These are phyloP conservation scores for Litocranius walleri DNA, from an alignment of 2,113 vertebrate species.

Conservation along the genomic window DNA sequence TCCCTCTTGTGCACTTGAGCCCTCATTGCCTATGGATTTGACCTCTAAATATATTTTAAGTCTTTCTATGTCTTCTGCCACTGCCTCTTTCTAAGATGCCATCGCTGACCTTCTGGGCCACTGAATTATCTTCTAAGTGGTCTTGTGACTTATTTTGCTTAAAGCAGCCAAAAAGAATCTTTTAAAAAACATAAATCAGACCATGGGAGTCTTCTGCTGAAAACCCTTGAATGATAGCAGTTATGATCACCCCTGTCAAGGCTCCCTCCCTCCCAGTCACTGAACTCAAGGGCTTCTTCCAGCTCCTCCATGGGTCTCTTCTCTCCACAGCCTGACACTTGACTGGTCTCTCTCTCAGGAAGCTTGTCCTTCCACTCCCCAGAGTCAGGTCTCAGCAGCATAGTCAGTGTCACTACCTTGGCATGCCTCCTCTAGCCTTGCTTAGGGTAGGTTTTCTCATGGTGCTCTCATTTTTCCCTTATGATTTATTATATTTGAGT, in stretches of 20 bases:
- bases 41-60: neutral
- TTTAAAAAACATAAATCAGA: neutral
- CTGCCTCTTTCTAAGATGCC: neutral
- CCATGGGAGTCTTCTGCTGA: neutral
- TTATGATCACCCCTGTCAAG: neutral
- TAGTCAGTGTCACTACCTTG: neutral
- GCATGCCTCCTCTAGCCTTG: neutral
- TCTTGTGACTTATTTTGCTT: neutral
- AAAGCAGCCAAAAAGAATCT: neutral
- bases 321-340: neutral
- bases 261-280: fast-evolving
- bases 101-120: neutral
- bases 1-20: neutral
- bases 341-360: neutral
- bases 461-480: neutral
- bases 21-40: neutral
- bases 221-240: neutral
- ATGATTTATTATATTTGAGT: neutral
- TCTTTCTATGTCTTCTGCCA: neutral
- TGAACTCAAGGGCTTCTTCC: neutral
- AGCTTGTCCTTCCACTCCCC: neutral
- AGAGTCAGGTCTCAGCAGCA: neutral
- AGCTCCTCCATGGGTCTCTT: neutral
- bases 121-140: neutral
- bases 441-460: neutral